phyloP scores from a whole-genome alignment of 2,113 vertebrate species.

The Leucosticte australis region DNA sequence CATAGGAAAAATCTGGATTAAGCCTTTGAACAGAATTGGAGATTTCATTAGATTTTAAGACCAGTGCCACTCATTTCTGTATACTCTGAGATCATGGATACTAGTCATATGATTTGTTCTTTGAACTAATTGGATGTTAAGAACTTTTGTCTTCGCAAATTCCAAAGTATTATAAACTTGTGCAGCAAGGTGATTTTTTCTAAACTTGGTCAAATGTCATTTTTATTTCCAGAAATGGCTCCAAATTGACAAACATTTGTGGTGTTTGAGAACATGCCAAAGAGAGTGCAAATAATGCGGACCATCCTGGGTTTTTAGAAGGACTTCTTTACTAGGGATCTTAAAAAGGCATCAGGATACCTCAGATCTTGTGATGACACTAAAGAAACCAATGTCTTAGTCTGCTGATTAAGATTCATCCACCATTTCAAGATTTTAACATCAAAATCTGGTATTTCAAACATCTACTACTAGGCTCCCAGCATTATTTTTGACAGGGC shows the following conservation, averaged over 20 bases:
- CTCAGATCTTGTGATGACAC: background rate
- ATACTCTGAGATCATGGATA: background rate
- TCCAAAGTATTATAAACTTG: background rate
- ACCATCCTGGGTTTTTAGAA: background rate
- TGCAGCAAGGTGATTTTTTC: background rate
- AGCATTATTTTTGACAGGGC: background rate
- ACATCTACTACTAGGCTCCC: background rate
- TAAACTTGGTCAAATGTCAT: background rate
- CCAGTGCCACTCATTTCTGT: background rate
- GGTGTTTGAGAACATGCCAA: background rate
- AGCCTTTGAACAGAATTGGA: background rate
- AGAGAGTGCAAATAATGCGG: background rate
- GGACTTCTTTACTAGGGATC: background rate
- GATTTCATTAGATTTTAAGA: background rate
- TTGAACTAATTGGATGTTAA: background rate
- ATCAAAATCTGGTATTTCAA: background rate
- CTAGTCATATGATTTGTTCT: background rate
- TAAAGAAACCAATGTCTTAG: background rate
- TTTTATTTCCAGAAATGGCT: background rate
- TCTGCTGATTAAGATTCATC: background rate
- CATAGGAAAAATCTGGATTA: background rate
- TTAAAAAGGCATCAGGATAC: background rate
- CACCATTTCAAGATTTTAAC: background rate
- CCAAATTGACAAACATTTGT: background rate
- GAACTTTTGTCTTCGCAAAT: background rate